Percentiles rank a stretch among this genome's conserved stretches.
These are phyloP conservation scores for Oenanthe melanoleuca DNA, from an alignment of 2,113 vertebrate genomes.

Conservation along the genomic window DNA sequence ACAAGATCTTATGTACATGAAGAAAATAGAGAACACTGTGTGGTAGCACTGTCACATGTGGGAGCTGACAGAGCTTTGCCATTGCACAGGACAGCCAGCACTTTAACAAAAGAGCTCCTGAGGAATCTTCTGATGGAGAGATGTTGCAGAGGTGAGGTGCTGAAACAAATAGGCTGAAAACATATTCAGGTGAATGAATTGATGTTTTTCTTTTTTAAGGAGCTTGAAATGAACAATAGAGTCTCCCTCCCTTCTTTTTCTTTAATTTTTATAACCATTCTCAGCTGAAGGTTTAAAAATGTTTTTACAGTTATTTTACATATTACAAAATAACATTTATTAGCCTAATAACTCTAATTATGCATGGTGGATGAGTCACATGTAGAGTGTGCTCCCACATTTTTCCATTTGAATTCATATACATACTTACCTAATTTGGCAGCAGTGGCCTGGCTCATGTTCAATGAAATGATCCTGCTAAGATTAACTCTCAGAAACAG, in stretches of 20 bases:
- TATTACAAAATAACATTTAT: conserved; percentile 56
- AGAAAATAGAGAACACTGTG: background rate
- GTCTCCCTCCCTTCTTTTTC: background rate
- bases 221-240: background rate
- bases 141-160: background rate
- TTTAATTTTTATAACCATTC: background rate
- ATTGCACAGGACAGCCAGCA: fast-evolving
- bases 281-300: conserved; percentile 3
- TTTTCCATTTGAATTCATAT: conserved; percentile 6
- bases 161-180: background rate
- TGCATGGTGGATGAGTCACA: conserved; percentile 23
- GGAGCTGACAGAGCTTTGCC: background rate
- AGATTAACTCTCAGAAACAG: background rate
- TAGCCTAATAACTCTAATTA: conserved; percentile 41
- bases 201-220: background rate
- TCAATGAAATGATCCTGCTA: conserved; percentile 8
- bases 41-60: background rate
- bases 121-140: background rate
- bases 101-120: background rate
- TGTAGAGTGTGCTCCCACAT: conserved; percentile 2
- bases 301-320: conserved; percentile 22
- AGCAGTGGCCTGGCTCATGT: background rate
- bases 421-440: background rate
- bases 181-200: background rate
- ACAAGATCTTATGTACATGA: background rate